Evolutionary conservation across 2,888 invertebrate genomes (phyloP).

Genomic region (Cactoblastis cactorum): DNA sequence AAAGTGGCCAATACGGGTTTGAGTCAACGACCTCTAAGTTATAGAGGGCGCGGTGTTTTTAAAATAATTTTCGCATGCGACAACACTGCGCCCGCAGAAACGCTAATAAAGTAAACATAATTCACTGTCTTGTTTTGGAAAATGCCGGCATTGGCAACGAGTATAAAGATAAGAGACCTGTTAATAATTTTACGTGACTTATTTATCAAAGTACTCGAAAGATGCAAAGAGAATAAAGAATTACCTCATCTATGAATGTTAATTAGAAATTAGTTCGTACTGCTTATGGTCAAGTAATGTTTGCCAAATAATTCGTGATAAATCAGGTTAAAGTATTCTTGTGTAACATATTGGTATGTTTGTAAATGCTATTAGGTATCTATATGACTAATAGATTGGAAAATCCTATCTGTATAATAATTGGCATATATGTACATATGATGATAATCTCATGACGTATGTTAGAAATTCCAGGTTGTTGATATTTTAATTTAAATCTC

Average conservation of each 20-base stretch:
- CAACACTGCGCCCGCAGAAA: conserved; percentile 9
- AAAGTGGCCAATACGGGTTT: conserved; percentile 7
- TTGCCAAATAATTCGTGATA: too few species aligned
- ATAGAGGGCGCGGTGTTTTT: conserved; percentile 10
- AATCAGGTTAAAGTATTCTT: too few species aligned
- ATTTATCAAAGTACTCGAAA: conserved; percentile 1
- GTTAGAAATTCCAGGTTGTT: too few species aligned
- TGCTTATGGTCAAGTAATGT: too few species aligned
- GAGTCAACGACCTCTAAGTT: conserved; percentile 6
- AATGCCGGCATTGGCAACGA: conserved; percentile 6
- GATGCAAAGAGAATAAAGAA: conserved; percentile 16
- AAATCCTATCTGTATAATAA: too few species aligned
- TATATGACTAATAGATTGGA: too few species aligned
- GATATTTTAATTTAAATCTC: too few species aligned
- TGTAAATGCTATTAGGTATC: too few species aligned
- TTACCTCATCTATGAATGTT: not conserved
- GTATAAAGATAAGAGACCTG: not conserved
- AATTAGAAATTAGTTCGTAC: not conserved
- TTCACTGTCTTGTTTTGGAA: conserved; percentile 10
- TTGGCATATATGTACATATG: too few species aligned
- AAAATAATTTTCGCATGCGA: not conserved
- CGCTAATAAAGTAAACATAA: not conserved
- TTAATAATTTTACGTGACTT: conserved; percentile 1
- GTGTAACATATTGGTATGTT: too few species aligned
- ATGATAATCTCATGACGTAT: too few species aligned